phyloP scores from a whole-genome alignment of 2,888 invertebrate species.

The Drosophila siamana region DNA sequence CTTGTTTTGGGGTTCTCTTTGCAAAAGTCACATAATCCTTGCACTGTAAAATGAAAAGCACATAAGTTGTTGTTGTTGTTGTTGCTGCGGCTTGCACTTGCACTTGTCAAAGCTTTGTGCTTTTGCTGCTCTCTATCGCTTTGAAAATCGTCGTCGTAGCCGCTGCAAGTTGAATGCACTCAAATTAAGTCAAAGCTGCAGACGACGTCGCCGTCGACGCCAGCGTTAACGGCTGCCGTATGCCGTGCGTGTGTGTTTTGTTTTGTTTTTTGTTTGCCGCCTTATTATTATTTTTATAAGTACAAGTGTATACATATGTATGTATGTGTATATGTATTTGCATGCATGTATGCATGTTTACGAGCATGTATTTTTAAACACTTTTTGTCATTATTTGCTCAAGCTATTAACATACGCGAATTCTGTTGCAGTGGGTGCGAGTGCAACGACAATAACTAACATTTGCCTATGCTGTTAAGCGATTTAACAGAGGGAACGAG shows the following conservation, averaged over 20 bases:
- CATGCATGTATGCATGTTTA: background rate
- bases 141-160: slow-evolving; percentile 47
- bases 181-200: slow-evolving; percentile 85
- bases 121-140: slow-evolving; percentile 42
- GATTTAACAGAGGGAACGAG: slow-evolving; percentile 35
- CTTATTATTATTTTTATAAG: slow-evolving; percentile 44
- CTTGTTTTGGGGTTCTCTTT: slow-evolving; percentile 26
- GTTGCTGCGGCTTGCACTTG: slow-evolving; percentile 50
- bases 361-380: slow-evolving; percentile 18
- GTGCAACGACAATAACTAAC: slow-evolving; percentile 8
- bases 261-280: slow-evolving; percentile 52
- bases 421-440: background rate
- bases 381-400: slow-evolving; percentile 31
- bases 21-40: slow-evolving; percentile 77
- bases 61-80: slow-evolving; percentile 36
- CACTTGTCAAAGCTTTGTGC: slow-evolving; percentile 64
- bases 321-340: slow-evolving; percentile 11
- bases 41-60: slow-evolving; percentile 68
- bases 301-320: slow-evolving; percentile 15
- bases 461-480: slow-evolving; percentile 34
- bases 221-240: slow-evolving; percentile 10
- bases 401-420: slow-evolving; percentile 28
- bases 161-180: slow-evolving; percentile 84
- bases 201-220: slow-evolving; percentile 47
- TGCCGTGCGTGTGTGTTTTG: slow-evolving; percentile 32